phyloP scores from a whole-genome alignment of 2,113 vertebrate species.

The Colius striatus region DNA sequence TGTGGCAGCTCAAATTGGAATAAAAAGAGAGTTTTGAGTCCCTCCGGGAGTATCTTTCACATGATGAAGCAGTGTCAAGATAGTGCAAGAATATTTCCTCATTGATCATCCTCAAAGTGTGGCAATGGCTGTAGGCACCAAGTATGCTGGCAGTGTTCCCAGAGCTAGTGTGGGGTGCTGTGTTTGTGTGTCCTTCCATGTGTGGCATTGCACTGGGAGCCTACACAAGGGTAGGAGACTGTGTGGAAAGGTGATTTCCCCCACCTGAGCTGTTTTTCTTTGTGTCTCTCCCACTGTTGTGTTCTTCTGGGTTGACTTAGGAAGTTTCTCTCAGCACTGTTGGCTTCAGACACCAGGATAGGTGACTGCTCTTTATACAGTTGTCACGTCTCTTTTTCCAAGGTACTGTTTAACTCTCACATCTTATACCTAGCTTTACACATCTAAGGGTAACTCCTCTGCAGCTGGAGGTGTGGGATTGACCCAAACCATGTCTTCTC shows the following conservation, averaged over 20 bases:
- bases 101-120: slow-evolving; percentile 12
- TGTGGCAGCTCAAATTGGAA: slow-evolving; percentile 30
- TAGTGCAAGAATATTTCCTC: slow-evolving; percentile 16
- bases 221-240: neutral
- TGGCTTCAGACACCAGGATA: neutral
- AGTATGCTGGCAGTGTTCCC: neutral
- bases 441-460: neutral
- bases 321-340: neutral
- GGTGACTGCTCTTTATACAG: neutral
- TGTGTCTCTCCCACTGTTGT: neutral
- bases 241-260: neutral
- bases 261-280: neutral
- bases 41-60: neutral
- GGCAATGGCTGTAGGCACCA: neutral
- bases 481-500: neutral
- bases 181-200: neutral
- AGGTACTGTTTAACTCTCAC: neutral
- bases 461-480: neutral
- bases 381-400: neutral
- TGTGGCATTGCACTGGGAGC: neutral
- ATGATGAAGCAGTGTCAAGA: neutral
- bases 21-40: neutral
- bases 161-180: neutral
- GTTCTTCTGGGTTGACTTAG: neutral
- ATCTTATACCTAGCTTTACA: neutral